Evolutionary conservation across 92 coral and sea anemone genomes (phyloP).

Genomic region (Scolanthus callimorphus): DNA sequence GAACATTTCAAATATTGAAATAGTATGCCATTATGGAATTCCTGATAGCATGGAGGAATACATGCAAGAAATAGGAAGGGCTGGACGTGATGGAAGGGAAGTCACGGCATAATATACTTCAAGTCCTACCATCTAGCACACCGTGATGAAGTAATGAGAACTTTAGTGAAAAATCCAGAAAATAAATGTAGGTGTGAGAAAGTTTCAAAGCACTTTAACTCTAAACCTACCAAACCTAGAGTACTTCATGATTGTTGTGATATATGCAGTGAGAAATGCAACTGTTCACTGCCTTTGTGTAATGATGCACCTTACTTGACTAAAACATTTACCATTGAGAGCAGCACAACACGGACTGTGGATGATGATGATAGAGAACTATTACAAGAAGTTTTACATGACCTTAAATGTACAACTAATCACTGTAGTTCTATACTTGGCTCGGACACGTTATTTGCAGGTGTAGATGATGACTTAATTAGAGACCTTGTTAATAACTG

Average conservation of each 20-base stretch:
- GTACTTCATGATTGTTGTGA: slow-evolving; percentile 23
- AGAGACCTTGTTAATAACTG: slow-evolving; percentile 28
- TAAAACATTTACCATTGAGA: slow-evolving; percentile 8
- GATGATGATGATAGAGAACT: slow-evolving; percentile 21
- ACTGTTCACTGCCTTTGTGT: slow-evolving; percentile 15
- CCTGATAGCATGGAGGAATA: slow-evolving; percentile 13
- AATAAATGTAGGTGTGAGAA: slow-evolving; percentile 3
- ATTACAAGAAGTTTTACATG: slow-evolving; percentile 18
- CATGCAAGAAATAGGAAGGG: slow-evolving; percentile 33
- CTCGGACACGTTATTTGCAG: slow-evolving; percentile 8
- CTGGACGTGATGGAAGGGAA: slow-evolving; percentile 19
- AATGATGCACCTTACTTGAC: slow-evolving; percentile 17
- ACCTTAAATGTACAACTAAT: slow-evolving; percentile 10
- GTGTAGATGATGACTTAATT: slow-evolving; percentile 25
- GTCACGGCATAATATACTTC: slow-evolving; percentile 1
- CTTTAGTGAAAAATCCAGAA: slow-evolving; percentile 4
- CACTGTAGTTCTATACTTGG: slow-evolving; percentile 18
- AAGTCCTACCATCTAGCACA: slow-evolving; percentile 12
- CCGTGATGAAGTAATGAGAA: slow-evolving; percentile 17
- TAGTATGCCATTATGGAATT: slow-evolving; percentile 28
- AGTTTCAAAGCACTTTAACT: neutral
- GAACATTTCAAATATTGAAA: slow-evolving; percentile 12
- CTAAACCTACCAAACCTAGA: neutral
- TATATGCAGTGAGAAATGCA: slow-evolving; percentile 9
- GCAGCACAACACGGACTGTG: slow-evolving; percentile 14